Conservation (phyloP, 1,140 invertebrate species). For the Acyrthosiphon pisum region DNA sequence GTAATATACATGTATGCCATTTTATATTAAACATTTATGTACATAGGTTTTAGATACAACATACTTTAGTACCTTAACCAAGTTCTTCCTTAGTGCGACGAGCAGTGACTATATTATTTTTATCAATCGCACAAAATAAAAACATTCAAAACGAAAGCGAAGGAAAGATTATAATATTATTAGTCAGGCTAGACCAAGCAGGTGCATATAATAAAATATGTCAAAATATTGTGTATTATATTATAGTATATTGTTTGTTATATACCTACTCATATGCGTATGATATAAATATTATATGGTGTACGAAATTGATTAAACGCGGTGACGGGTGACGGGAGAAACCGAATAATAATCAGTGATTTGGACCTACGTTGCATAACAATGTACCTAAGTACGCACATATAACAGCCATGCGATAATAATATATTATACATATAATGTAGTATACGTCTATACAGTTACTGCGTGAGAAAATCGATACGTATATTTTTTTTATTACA, state of each 20-base stretch:
- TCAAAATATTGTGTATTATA: background rate
- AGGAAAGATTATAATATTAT: background rate
- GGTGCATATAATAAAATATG: background rate
- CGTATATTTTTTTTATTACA: background rate
- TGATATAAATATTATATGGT: background rate
- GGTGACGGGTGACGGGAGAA: background rate
- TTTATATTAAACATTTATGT: background rate
- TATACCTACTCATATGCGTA: background rate
- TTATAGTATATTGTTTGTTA: background rate
- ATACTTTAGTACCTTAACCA: background rate
- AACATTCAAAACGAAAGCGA: background rate
- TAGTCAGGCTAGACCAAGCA: background rate
- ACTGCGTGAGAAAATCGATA: background rate
- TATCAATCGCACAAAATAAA: background rate
- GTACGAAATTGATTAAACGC: background rate
- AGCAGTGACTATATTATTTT: background rate
- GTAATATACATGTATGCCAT: background rate
- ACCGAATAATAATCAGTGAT: background rate
- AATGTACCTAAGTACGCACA: background rate
- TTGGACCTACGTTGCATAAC: background rate
- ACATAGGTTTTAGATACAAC: background rate
- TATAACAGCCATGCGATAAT: background rate
- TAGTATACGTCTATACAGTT: background rate
- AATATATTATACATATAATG: background rate
- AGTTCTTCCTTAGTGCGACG: background rate